Base-by-base conservation (phyloP, 2,888 invertebrate species). In the Leptopilina myrica region DNA sequence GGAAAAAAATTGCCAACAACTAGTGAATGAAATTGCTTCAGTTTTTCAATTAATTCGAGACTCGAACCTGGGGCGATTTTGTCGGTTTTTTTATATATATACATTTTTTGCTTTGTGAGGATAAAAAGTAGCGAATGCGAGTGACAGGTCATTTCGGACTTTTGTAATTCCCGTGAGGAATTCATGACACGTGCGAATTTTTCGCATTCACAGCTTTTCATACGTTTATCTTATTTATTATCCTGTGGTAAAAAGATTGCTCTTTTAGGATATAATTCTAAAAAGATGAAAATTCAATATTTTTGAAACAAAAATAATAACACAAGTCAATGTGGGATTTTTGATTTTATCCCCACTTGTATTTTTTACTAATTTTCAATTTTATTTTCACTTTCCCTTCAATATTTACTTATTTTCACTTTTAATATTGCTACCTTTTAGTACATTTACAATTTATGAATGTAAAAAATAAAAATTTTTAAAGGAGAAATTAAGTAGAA, bases 41-140 rank as follows among this genome's bases (percentile, higher is more conserved):
- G 85, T 88, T 87, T 88, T 85, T 87, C 88, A 86, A 89, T 89
- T 88, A 88, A 88, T 87, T 86, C 86, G 83, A 86, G 83, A 82
- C 85, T 82, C 15, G 40, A 76, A 80, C 77, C 82, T 75, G 40
- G 76, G 80, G 83, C 80, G 26, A 46, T 67, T 67, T 49, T 49
- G 49, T 12, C 49, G 12, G 9, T 46, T 46, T 46, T 33, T 33
- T 33, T 33, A 2, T 33, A 33, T 33, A 33, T 33, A 33, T 33
- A n/a, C n/a, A 78, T 59, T 78, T 59, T 69, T 46, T n/a, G 20
- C 46, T 26, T 66, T 64, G 20, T 78, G 59, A 73, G 76, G 82
- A 85, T 83, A 84, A 84, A 81, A 81, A 84, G 82, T 79, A 78
- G 79, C 77, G 79, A n/a, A 81, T 86, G 86, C 62, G 62, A 14